Conservation (phyloP, 2,113 vertebrate genomes). For the Nothoprocta perdicaria region DNA sequence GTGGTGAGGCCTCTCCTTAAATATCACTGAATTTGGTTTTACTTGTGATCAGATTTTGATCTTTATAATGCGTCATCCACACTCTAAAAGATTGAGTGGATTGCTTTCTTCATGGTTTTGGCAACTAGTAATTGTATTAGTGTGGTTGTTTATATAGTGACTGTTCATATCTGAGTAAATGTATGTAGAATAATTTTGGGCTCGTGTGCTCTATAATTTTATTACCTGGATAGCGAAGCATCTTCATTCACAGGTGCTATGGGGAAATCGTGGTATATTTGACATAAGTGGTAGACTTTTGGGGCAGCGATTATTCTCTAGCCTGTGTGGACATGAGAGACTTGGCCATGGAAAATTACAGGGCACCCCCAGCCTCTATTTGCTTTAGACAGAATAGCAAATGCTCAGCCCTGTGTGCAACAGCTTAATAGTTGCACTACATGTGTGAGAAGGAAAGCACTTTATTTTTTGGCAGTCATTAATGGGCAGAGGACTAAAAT, state of each 20-base stretch:
- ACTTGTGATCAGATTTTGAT: background rate
- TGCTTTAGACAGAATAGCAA: background rate
- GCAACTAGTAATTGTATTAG: background rate
- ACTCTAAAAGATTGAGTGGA: background rate
- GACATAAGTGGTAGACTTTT: background rate
- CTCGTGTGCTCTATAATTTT: background rate
- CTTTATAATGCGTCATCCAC: too few species aligned
- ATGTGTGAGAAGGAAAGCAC: slow-evolving; percentile 1
- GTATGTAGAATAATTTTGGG: background rate
- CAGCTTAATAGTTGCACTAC: background rate
- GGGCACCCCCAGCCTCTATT: background rate
- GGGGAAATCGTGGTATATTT: background rate
- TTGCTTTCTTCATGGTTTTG: background rate
- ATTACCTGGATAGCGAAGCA: background rate
- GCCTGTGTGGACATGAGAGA: background rate
- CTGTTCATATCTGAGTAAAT: background rate
- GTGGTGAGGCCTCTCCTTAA: background rate
- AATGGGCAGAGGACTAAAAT: background rate
- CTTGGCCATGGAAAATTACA: background rate
- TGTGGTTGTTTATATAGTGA: fast-evolving
- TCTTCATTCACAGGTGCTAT: background rate
- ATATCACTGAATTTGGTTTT: background rate
- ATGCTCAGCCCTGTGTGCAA: background rate
- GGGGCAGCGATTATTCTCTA: background rate
- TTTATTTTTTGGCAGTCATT: slow-evolving; percentile 50